phyloP scores from a whole-genome alignment of 2,888 invertebrate genomes.

The Thelaira solivaga region DNA sequence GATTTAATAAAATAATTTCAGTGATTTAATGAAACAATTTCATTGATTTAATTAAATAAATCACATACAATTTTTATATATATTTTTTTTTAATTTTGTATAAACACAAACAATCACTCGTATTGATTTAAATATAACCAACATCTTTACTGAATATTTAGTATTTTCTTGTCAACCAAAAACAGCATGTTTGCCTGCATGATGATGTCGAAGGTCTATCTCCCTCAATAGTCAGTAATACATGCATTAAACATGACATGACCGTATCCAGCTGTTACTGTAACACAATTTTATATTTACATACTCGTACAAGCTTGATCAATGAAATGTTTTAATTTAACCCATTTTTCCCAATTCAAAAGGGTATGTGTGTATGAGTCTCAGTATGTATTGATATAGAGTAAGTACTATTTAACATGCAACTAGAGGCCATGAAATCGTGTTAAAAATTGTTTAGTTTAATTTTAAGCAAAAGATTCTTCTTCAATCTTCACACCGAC shows the following conservation, averaged over 20 bases:
- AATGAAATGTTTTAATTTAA: not conserved
- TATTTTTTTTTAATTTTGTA: no score
- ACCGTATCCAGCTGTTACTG: not conserved
- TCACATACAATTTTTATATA: no score
- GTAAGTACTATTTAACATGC: not conserved
- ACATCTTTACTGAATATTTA: no score
- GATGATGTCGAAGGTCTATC: not conserved
- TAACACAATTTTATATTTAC: not conserved
- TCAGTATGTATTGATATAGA: not conserved
- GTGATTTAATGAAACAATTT: no score
- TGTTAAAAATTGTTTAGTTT: slow-evolving; percentile 12
- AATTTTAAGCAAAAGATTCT: not conserved
- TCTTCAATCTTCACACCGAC: not conserved
- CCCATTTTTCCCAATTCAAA: not conserved
- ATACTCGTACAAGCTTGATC: not conserved
- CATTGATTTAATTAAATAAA: no score
- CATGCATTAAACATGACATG: not conserved
- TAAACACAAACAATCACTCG: no score
- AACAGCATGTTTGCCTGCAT: not conserved
- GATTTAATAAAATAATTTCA: no score
- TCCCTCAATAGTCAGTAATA: not conserved
- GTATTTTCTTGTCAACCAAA: no score
- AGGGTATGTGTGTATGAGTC: not conserved
- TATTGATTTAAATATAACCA: no score
- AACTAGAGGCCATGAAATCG: slow-evolving; percentile 23